These are phyloP conservation scores for Sesamia inferens DNA, from an alignment of 2,888 invertebrate species.

Conservation along the genomic window DNA sequence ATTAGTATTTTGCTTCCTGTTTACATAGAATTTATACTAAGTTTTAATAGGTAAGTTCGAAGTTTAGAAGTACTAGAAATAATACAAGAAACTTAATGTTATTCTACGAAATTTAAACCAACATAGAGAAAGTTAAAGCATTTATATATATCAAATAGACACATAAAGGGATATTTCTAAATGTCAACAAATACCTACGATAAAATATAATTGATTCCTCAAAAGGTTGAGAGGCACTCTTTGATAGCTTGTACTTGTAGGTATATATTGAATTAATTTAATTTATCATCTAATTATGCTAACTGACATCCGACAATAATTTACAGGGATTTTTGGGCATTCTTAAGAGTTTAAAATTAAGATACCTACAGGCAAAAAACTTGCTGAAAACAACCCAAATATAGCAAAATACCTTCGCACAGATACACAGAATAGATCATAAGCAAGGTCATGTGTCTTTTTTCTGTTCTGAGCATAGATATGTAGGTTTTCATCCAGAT, in stretches of 20 bases:
- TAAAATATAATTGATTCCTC: background rate
- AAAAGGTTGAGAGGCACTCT: background rate
- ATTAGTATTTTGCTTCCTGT: background rate
- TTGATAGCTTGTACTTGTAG: background rate
- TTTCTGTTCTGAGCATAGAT: too few species aligned
- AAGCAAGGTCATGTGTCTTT: too few species aligned
- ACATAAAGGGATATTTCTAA: background rate
- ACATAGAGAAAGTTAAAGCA: background rate
- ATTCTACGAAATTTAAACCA: background rate
- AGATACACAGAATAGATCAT: too few species aligned
- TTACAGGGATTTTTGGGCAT: too few species aligned
- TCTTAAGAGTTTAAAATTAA: too few species aligned
- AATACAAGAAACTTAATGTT: background rate
- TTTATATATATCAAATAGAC: background rate
- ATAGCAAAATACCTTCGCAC: too few species aligned
- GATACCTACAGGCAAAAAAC: too few species aligned
- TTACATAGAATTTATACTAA: background rate
- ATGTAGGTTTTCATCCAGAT: too few species aligned
- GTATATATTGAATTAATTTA: background rate
- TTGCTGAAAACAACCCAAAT: too few species aligned
- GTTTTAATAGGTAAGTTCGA: background rate
- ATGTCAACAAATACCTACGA: background rate
- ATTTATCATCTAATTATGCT: too few species aligned
- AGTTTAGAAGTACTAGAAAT: background rate
- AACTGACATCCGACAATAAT: too few species aligned